Conservation (phyloP, 2,797 vertebrate genomes). For the Halcyon badia region DNA sequence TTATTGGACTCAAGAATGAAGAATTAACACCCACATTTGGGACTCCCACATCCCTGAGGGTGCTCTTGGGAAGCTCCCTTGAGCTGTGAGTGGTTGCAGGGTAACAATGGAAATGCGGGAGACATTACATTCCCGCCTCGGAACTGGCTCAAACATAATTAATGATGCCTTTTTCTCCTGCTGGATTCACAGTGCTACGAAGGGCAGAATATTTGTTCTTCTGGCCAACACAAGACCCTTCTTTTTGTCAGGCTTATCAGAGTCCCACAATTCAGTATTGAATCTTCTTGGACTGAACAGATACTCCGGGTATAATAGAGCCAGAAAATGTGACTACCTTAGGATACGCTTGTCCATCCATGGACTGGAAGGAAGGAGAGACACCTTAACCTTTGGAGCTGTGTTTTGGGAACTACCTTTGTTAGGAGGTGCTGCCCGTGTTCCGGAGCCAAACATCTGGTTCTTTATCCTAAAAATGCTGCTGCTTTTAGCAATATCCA, state of each 20-base stretch:
- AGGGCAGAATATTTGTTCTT: background rate
- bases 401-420: conserved; percentile 1
- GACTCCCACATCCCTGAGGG: background rate
- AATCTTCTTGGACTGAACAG: background rate
- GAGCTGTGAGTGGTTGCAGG: background rate
- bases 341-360: background rate
- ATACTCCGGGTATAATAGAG: background rate
- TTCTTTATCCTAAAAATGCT: conserved; percentile 39
- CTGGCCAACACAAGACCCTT: conserved; percentile 3
- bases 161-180: conserved; percentile 12
- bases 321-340: background rate
- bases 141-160: background rate
- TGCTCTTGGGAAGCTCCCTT: background rate
- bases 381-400: background rate
- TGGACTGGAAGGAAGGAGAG: background rate
- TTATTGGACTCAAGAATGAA: background rate
- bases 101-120: background rate
- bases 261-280: background rate
- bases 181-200: background rate
- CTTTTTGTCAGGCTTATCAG: conserved; percentile 46
- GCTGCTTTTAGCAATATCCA: conserved; percentile 30
- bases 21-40: background rate
- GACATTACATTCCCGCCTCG: background rate
- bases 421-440: background rate
- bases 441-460: conserved; percentile 58